Base-by-base conservation (phyloP, 1,140 invertebrate genomes). In the Nixonia krombeini region DNA sequence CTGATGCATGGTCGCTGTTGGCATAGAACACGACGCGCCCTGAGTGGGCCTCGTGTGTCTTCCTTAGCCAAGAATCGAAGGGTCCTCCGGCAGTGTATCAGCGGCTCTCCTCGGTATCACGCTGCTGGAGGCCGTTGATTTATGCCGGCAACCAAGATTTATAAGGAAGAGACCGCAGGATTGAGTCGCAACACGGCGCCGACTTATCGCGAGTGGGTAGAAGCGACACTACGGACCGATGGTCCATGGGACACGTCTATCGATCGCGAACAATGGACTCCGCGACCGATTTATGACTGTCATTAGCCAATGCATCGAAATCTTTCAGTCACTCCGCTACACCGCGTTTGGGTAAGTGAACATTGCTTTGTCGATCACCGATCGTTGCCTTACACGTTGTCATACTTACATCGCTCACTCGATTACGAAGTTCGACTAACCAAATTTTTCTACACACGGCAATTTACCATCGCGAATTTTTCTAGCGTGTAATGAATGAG, bases 191-290 rank as follows among this genome's bases (percentile, higher is more conserved):
- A 81, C 79, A 83, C 76, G 78, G 73, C 75, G 75, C 73, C 82
- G 80, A 83, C 80, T 85, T 85, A 85, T 85, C 76, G 80, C 79
- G 76, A 80, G 80, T 84, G 80, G 81, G 81, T 79, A 82, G 81
- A 78, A 69, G 71, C 75, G 70, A 82, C 75, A 74, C 69, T 64
- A 71, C 61, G 67, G 62, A 64, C 44, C 51, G 53, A 59, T 66
- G 64, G 66, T 70, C 35, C 56, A 50, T 37, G 21, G 52, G 58
- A 41, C 56, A 65, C 45, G 63, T 47, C 70, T 69, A 79, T 80
- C 75, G 75, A 80, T 79, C 72, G 66, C 61, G 42, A 50, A 49
- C 10, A 61, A 63, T 71, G 57, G 51, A 45, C 70, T 71, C 77
- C 72, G 45, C 67, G 23, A n/a, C n/a, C 50, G 56, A 78, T 77